These are phyloP conservation scores for Emmelina monodactyla DNA, from an alignment of 2,888 invertebrate genomes.

Conservation along the genomic window DNA sequence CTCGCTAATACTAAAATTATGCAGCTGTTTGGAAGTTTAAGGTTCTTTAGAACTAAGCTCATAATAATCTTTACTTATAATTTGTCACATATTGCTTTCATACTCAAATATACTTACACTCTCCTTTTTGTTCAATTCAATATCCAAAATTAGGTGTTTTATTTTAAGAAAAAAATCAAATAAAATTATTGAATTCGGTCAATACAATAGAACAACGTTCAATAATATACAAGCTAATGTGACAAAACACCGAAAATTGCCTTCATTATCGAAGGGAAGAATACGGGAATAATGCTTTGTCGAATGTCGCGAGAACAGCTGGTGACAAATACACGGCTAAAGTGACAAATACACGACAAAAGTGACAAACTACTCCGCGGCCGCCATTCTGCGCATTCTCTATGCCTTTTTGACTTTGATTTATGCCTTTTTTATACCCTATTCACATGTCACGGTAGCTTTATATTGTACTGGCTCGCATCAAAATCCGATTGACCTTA, in stretches of 20 bases:
- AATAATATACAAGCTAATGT: constrained; percentile 53
- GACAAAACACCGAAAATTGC: constrained; percentile 62
- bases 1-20: no score
- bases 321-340: constrained; percentile 46
- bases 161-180: background rate
- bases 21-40: no score
- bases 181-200: constrained; percentile 22
- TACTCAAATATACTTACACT: no score
- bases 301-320: constrained; percentile 39
- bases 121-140: no score
- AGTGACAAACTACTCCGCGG: constrained; percentile 28
- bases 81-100: no score
- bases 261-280: constrained; percentile 61
- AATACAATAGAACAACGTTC: constrained; percentile 44
- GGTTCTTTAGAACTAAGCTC: no score
- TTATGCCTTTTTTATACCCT: constrained; percentile 63
- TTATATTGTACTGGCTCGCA: constrained; percentile 39
- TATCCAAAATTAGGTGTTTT: no score
- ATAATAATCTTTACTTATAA: no score
- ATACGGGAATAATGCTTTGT: constrained; percentile 42
- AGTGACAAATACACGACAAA: no score
- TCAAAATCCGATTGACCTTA: no score
- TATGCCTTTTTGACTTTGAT: constrained; percentile 69
- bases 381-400: constrained; percentile 50
- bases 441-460: constrained; percentile 61